Evolutionary conservation across 1,140 invertebrate species (phyloP), one percentile per base, ranked within the genome.

Genomic region (Conus betulinus): DNA sequence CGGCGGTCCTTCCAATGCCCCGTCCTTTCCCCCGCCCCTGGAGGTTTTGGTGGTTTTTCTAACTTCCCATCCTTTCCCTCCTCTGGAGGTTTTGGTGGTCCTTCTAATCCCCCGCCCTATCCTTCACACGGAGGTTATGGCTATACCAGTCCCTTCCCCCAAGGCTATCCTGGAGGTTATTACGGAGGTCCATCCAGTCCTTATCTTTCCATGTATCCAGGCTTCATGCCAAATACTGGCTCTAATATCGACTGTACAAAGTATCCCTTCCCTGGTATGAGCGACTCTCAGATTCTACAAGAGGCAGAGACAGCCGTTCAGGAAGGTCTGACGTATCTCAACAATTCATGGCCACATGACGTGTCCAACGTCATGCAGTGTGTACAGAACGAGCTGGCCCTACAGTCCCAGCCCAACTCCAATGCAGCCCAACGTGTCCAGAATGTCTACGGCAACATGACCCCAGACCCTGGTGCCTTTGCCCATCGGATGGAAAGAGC

Each of bases 321-420:
- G 15, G 74, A 25, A 8, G 74, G 74, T 51, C n/a, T 39, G 74
- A 27, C 5, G 74, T 78, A 78, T 20, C n/a, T 78, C 74, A 78
- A 51, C 74, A 25, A 78, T 6, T 39, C 74, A 20, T 78, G 74
- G 74, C 74, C 5, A 39, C 74, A 78, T 5, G 25, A 78, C 25
- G 74, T 78, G 74, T 27, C n/a, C 6, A 51, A 7, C 15, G 74
- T 78, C 74, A 78, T 78, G 74, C 74, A 78, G 74, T 78, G 74
- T 39, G 74, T 78, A 5, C 5, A 78, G 5, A 39, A 5, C 23
- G 25, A 78, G 74, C 74, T 51, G 15, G 5, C 6, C 10, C 5
- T 39, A 17, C 27, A 10, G 5, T 25, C n/a, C 74, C 27, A 27
- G 25, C 27, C 74, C 10, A 8, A 27, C n/a, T 15, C 5, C 74